A percentile compares a stretch with the other conserved stretches of the same genome.
Evolutionary conservation across 2,888 invertebrate species (phyloP).

Genomic region (Formica aserva): DNA sequence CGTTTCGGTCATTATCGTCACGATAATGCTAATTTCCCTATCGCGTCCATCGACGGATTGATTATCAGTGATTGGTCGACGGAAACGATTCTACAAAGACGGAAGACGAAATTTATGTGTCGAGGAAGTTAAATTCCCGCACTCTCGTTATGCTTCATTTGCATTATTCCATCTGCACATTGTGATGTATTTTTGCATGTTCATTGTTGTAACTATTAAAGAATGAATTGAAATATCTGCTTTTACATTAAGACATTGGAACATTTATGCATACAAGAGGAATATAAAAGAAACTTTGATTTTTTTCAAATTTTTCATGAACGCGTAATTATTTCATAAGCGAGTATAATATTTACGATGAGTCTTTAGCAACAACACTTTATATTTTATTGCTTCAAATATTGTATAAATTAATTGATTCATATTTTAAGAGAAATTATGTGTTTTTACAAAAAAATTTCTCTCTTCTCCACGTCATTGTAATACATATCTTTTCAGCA

Average conservation of each 20-base stretch:
- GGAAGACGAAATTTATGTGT: neutral
- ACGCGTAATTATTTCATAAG: neutral
- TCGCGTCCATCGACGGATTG: constrained; percentile 10
- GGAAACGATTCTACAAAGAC: neutral
- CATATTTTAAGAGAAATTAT: neutral
- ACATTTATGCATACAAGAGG: neutral
- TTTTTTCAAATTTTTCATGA: neutral
- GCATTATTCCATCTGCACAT: constrained; percentile 6
- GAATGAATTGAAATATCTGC: neutral
- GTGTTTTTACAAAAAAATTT: neutral
- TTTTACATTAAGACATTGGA: neutral
- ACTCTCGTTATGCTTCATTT: constrained; percentile 26
- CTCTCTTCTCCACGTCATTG: neutral
- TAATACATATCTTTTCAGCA: neutral
- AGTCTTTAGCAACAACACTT: neutral
- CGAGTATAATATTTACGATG: neutral
- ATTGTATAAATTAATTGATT: constrained; percentile 6
- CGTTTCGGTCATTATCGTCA: constrained; percentile 50
- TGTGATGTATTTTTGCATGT: constrained; percentile 28
- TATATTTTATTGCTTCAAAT: neutral
- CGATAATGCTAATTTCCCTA: constrained; percentile 51
- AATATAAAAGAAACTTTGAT: neutral
- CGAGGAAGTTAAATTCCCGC: neutral
- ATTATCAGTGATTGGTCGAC: constrained; percentile 24
- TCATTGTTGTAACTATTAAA: neutral